Conservation (phyloP, 2,888 invertebrate genomes). For the Epicampocera succincta region DNA sequence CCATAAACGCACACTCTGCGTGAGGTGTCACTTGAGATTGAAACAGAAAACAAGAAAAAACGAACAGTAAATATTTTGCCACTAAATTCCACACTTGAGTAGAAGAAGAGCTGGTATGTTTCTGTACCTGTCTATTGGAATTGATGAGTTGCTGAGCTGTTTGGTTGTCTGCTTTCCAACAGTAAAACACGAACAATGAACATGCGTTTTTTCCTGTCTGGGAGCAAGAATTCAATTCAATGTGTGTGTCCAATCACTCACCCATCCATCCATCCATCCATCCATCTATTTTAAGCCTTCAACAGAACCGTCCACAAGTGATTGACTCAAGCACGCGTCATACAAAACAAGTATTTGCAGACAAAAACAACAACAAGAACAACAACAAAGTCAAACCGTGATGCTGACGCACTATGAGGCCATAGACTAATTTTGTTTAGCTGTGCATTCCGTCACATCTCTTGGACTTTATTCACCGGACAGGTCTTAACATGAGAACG, state of each 20-base stretch:
- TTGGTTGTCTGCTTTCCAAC: constrained; percentile 33
- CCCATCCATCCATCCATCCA: constrained; percentile 24
- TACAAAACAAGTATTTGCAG: constrained; percentile 26
- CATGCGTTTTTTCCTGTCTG: constrained; percentile 41
- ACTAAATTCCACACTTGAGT: constrained; percentile 30
- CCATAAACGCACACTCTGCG: constrained; percentile 22
- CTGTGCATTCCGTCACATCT: not conserved
- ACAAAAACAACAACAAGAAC: not conserved
- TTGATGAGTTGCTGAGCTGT: too few relatives aligned
- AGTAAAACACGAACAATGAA: constrained; percentile 11
- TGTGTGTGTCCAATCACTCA: constrained; percentile 48
- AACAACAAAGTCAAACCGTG: constrained; percentile 1
- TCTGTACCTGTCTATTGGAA: constrained; percentile 10
- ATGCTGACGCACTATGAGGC: constrained; percentile 33
- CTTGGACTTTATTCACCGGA: constrained; percentile 23
- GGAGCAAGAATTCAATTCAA: constrained; percentile 20
- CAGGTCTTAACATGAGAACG: not conserved
- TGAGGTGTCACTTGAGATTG: constrained; percentile 52
- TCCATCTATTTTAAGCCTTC: constrained; percentile 34
- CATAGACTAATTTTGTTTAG: not conserved
- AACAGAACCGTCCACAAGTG: constrained; percentile 43
- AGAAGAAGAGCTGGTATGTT: constrained; percentile 40
- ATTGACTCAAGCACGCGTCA: constrained; percentile 63
- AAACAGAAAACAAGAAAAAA: constrained; percentile 12
- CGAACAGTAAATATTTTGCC: constrained; percentile 3